Percentiles rank a stretch among this genome's conserved stretches.
phyloP scores from a whole-genome alignment of 2,888 invertebrate genomes.

The Antheraea assamensis region DNA sequence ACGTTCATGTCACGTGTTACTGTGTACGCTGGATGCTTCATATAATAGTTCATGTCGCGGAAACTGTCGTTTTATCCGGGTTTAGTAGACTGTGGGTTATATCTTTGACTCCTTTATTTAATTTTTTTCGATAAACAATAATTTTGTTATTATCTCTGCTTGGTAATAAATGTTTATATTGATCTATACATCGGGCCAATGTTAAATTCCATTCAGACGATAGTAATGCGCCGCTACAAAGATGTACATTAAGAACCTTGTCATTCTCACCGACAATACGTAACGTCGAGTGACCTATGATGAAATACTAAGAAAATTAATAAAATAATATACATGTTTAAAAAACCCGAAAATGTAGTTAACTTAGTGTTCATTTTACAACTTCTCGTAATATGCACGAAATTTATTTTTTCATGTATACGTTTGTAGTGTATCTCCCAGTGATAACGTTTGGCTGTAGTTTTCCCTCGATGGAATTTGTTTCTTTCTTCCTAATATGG shows the following conservation, averaged over 20 bases:
- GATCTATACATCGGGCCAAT: slow-evolving; percentile 20
- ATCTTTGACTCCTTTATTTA: slow-evolving; percentile 16
- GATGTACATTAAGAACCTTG: not conserved
- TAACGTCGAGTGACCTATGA: slow-evolving; percentile 11
- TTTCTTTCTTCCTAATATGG: too few species aligned
- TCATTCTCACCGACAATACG: slow-evolving; percentile 20
- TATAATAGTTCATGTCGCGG: slow-evolving; percentile 16
- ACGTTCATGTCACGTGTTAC: not conserved
- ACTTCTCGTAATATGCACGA: not conserved
- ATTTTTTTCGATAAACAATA: not conserved
- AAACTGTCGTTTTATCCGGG: slow-evolving; percentile 10
- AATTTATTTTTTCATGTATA: not conserved
- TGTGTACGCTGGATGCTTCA: slow-evolving; percentile 17
- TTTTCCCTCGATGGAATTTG: too few species aligned
- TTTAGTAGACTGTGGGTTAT: slow-evolving; percentile 5
- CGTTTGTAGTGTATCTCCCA: too few species aligned
- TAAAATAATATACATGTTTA: slow-evolving; percentile 11
- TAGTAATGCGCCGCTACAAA: slow-evolving; percentile 17
- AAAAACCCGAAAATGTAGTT: not conserved
- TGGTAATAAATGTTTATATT: slow-evolving; percentile 4
- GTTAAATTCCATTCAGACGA: slow-evolving; percentile 21
- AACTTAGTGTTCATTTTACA: not conserved
- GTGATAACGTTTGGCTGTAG: too few species aligned
- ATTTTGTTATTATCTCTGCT: not conserved
- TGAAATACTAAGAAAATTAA: slow-evolving; percentile 1